phyloP scores from a whole-genome alignment of 2,888 invertebrate species.

The Napeogenes sylphis region DNA sequence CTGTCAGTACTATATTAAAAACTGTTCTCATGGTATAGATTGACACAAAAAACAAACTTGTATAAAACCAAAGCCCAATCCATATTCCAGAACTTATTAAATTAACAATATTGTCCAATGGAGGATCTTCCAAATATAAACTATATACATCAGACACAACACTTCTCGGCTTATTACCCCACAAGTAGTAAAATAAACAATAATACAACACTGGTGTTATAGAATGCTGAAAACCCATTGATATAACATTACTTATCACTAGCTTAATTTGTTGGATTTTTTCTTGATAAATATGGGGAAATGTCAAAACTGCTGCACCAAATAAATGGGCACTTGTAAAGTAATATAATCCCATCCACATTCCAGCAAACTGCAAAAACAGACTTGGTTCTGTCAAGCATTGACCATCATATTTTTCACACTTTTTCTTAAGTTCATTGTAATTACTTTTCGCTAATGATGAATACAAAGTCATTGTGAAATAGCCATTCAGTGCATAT shows the following conservation, averaged over 20 bases:
- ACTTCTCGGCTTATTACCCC: conserved; percentile 76
- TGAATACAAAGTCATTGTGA: conserved; percentile 83
- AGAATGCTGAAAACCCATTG: conserved; percentile 78
- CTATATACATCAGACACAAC: conserved; percentile 74
- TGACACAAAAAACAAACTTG: conserved; percentile 82
- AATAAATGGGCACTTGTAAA: conserved; percentile 78
- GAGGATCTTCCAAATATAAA: conserved; percentile 72
- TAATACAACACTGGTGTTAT: conserved; percentile 81
- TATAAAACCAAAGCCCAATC: conserved; percentile 83
- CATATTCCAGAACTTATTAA: conserved; percentile 71
- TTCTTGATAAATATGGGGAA: conserved; percentile 83
- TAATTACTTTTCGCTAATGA: conserved; percentile 80
- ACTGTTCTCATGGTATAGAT: conserved; percentile 83
- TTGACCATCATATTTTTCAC: conserved; percentile 63
- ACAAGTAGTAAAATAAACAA: conserved; percentile 78
- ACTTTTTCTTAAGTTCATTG: conserved; percentile 69
- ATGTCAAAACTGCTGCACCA: conserved; percentile 76
- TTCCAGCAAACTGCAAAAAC: conserved; percentile 82
- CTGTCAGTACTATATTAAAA: conserved; percentile 83
- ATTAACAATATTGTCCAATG: conserved; percentile 68
- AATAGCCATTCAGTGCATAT: conserved; percentile 81
- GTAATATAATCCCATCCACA: conserved; percentile 80
- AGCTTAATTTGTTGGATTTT: conserved; percentile 83
- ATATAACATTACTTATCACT: conserved; percentile 75
- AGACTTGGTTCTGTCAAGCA: conserved; percentile 83